Base-by-base conservation (phyloP, 2,113 vertebrate genomes). In the Cottus gobio region DNA sequence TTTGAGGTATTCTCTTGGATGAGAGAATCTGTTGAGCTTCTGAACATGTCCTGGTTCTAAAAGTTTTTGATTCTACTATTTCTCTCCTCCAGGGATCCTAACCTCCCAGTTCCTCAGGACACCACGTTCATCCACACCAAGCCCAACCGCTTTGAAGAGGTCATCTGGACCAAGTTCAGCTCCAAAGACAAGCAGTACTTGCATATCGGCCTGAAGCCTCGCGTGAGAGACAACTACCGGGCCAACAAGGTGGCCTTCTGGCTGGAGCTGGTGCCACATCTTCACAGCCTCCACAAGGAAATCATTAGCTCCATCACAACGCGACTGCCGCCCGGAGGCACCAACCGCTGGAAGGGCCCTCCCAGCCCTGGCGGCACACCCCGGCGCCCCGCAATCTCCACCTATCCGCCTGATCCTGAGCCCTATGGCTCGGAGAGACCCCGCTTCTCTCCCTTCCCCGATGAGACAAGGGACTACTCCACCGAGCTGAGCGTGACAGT, bases 61-160 rank as follows among this genome's bases (percentile, higher is more conserved):
- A 20, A 22, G 9, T 15, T n/a, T 34, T 20, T 58, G 8, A 31
- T 70, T 52, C 4, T 74, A 3, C 42, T 52, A 18, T 79, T 67
- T 75, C 50, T 72, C 11, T 81, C 75, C 84, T 67, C 15, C 85
- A 99, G 98, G 73, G 98, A 99, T 90, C 98, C 98, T 39, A 99
- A 99, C 93, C 94, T 97, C 61, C 98, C 98, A 61, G 97, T 99
- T 85, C 97, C 98, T 63, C 98, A 99, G 95, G 98, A 99, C 77
- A 99, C 98, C 71, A 99, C 99, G 88, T 99, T 99, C 89, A 99
- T 99, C 86, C 98, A 99, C 87, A 99, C 98, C 6, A 99, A 99
- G 92, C 98, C 98, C 36, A 99, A 99, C 86, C 97, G 98, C 75
- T 99, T 99, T 81, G 98, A 99, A 92, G 98, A 99, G 94, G 98